These are phyloP conservation scores for Dipus sagitta DNA, from an alignment of 2,797 vertebrate species.

Conservation along the genomic window DNA sequence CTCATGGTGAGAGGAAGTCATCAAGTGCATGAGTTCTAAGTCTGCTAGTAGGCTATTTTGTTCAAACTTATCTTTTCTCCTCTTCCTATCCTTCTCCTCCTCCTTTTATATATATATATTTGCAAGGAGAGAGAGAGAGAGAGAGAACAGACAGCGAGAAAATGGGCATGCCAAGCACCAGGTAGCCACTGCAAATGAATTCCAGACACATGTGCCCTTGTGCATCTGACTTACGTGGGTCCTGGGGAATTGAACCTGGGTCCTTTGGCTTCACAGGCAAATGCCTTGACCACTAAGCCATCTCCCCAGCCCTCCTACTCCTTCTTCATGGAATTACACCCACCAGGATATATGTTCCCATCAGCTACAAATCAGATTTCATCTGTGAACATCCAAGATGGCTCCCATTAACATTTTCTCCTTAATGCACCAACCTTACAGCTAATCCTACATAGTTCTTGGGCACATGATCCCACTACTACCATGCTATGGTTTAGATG, in stretches of 20 bases:
- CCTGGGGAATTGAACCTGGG: too few relatives aligned
- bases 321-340: neutral
- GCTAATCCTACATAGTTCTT: neutral
- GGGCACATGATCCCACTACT: neutral
- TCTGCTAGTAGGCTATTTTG: neutral
- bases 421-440: neutral
- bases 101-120: neutral
- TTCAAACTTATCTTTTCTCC: neutral
- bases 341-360: neutral
- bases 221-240: too few relatives aligned
- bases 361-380: neutral
- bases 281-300: too few relatives aligned
- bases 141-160: too few relatives aligned
- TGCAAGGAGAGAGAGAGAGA: too few relatives aligned
- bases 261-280: too few relatives aligned
- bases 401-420: neutral
- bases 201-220: too few relatives aligned
- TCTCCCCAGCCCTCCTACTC: neutral
- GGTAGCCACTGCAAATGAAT: too few relatives aligned
- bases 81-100: too few relatives aligned
- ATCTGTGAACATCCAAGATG: neutral
- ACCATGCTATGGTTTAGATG: neutral
- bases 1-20: neutral
- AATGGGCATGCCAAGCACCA: too few relatives aligned
- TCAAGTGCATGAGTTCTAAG: neutral